Conservation (phyloP, 2,888 invertebrate genomes). For the Drosophila pegasa region DNA sequence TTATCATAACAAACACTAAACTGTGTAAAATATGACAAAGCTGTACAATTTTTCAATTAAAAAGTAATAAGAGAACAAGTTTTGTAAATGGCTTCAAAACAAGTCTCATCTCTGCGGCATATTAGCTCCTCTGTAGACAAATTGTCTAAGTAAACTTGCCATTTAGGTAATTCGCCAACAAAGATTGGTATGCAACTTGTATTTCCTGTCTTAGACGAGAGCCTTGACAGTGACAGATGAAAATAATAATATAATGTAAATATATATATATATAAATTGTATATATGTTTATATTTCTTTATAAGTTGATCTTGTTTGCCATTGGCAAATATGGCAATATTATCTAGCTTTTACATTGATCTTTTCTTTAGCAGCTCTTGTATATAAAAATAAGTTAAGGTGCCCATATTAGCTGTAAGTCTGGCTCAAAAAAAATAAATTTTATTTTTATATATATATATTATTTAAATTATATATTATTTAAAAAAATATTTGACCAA, state of each 20-base stretch:
- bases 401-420: no score
- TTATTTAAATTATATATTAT: no score
- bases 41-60: background rate
- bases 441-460: no score
- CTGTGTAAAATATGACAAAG: background rate
- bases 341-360: background rate
- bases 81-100: background rate
- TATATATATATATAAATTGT: background rate
- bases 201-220: background rate
- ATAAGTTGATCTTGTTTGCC: background rate
- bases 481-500: no score
- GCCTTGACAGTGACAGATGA: slow-evolving; percentile 3
- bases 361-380: no score
- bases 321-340: background rate
- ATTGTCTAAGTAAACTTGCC: background rate
- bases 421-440: no score
- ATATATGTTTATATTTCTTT: no score
- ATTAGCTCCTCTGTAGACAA: background rate
- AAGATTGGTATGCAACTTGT: background rate
- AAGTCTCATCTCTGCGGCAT: background rate
- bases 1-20: background rate
- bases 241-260: background rate
- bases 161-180: background rate
- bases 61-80: background rate
- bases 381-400: no score